phyloP scores from a whole-genome alignment of 2,797 vertebrate genomes.

The Urophycis tenuis region DNA sequence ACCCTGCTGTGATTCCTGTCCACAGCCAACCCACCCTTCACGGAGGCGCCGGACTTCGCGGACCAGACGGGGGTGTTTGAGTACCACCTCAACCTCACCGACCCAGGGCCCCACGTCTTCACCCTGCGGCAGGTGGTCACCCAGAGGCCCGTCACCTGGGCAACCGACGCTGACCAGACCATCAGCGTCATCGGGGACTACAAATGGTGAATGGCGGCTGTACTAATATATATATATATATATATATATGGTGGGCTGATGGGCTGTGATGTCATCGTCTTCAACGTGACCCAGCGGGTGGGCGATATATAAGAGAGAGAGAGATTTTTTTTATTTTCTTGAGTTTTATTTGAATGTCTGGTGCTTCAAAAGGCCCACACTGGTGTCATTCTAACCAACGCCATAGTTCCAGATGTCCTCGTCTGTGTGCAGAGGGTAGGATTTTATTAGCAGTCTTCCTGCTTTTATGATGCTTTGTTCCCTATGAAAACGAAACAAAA shows the following conservation, averaged over 20 bases:
- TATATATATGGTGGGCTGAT: too few relatives aligned
- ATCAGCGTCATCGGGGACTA: conserved; percentile 90
- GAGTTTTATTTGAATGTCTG: neutral
- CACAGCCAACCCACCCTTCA: conserved; percentile 81
- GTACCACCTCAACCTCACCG: conserved; percentile 80
- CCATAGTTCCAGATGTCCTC: neutral
- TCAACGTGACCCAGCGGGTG: too few relatives aligned
- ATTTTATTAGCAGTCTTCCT: neutral
- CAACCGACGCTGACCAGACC: conserved; percentile 80
- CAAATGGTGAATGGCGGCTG: conserved; percentile 72
- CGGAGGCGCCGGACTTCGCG: conserved; percentile 88
- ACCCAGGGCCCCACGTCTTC: conserved; percentile 78
- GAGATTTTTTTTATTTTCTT: too few relatives aligned
- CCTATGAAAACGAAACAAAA: too few relatives aligned
- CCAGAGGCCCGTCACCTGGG: conserved; percentile 85
- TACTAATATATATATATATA: neutral
- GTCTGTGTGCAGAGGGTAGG: neutral
- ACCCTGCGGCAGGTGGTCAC: conserved; percentile 88
- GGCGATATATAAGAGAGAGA: too few relatives aligned
- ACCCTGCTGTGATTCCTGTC: neutral
- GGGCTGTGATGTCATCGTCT: too few relatives aligned
- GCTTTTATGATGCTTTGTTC: too few relatives aligned
- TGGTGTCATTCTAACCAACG: too few relatives aligned
- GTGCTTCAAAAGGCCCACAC: neutral
- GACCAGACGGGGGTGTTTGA: conserved; percentile 97